These are phyloP conservation scores for Pangasianodon gigas DNA, from an alignment of 2,113 vertebrate species.

Conservation along the genomic window DNA sequence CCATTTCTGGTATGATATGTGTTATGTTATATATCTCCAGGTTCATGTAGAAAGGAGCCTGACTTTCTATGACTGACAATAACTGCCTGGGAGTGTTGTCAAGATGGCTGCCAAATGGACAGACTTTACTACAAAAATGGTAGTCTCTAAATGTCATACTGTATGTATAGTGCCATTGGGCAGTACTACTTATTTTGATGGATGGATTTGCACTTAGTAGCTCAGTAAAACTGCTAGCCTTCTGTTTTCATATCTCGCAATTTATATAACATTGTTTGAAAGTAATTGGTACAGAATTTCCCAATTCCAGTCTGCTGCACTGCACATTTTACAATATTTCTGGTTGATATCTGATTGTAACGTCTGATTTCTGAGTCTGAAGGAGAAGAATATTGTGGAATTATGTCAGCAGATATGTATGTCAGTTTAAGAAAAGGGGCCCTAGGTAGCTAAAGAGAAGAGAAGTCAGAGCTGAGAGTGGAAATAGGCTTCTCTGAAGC, in stretches of 20 bases:
- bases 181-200: neutral
- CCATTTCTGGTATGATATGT: neutral
- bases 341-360: neutral
- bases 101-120: neutral
- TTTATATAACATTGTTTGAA: neutral
- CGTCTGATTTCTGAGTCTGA: neutral
- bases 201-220: neutral
- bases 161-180: neutral
- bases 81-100: neutral
- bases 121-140: neutral
- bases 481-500: neutral
- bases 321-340: neutral
- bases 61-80: neutral
- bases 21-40: neutral
- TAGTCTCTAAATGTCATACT: neutral
- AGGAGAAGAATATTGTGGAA: neutral
- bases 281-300: neutral
- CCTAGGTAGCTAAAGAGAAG: neutral
- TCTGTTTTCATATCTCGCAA: neutral
- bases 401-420: neutral
- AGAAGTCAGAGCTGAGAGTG: neutral
- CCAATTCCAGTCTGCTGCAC: neutral
- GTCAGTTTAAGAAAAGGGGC: neutral
- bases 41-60: neutral
- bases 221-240: neutral